Evolutionary conservation across 2,888 invertebrate species (phyloP), one percentile per base, ranked within the genome.

Genomic region (Cerastis rubricosa): DNA sequence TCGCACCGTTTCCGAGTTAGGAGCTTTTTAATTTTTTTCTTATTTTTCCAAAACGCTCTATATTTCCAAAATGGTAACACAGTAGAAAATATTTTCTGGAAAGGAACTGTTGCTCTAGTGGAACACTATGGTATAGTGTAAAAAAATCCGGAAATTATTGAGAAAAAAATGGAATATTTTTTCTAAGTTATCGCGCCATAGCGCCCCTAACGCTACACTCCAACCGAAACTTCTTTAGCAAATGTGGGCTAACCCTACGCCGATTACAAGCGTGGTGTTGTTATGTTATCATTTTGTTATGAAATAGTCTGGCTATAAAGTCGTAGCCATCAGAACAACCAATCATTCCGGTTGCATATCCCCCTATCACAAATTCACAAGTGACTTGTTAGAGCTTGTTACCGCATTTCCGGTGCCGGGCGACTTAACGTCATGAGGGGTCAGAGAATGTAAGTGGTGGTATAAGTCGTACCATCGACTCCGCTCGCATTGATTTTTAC

Each of bases 311-410:
- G 69, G 22, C 25, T 72, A 29, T 43, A 17, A 25, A 11, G 25
- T 71, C 29, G 71, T 14, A 22, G 29, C 17, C 12, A 75, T 61
- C 22, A 74, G 17, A n/a, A 25, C 17, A 29, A 57, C n/a, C 3
- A 61, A 64, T 64, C n/a, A 25, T 25, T 5, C 29, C 17, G 40
- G n/a, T 17, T 49, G 25, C 59, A 57, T 78, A 22, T 19, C 22
- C 80, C 71, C 63, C 72, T 14, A 78, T 35, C 49, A 43, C 43
- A 35, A n/a, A 49, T 22, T 29, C 51, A 73, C 74, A 59, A 72
- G 64, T 73, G 74, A 64, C 25, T 35, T 59, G 43, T 81, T 78
- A 65, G 5, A 74, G 43, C 74, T 81, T 74, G 74, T 81, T 78
- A 45, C 25, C 43, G 49, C 65, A 74, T 81, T 59, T 74, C 78